Evolutionary conservation across 2,113 vertebrate genomes (phyloP).

Genomic region (Puma concolor): DNA sequence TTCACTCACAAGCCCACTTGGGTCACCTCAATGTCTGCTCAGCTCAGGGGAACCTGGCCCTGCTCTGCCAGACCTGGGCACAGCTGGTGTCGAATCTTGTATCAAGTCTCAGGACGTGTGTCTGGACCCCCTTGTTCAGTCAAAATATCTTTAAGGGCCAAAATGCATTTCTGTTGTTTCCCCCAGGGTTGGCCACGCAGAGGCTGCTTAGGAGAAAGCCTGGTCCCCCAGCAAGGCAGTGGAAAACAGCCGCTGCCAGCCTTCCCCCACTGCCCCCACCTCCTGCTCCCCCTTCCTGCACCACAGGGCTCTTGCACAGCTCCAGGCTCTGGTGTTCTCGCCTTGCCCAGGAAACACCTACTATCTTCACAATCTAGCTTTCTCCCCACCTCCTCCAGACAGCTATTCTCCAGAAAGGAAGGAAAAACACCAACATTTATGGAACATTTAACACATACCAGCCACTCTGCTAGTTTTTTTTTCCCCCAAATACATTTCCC

Average conservation of each 20-base stretch:
- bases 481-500: background rate
- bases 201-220: background rate
- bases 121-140: background rate
- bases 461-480: background rate
- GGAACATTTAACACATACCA: background rate
- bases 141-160: background rate
- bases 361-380: background rate
- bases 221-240: no score
- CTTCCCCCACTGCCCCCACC: no score
- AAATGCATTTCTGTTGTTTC: background rate
- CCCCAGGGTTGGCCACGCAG: background rate
- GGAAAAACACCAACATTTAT: background rate
- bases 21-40: background rate
- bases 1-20: background rate
- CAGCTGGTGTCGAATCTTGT: fast-evolving
- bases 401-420: background rate
- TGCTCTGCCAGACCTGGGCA: background rate
- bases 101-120: background rate
- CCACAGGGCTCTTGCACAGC: background rate
- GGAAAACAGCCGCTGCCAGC: background rate
- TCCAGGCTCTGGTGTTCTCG: fast-evolving
- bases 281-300: background rate
- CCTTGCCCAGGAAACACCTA: background rate
- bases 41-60: background rate
- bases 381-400: background rate